Evolutionary conservation across 2,797 vertebrate genomes (phyloP).

Genomic region (Oreochromis mossambicus): DNA sequence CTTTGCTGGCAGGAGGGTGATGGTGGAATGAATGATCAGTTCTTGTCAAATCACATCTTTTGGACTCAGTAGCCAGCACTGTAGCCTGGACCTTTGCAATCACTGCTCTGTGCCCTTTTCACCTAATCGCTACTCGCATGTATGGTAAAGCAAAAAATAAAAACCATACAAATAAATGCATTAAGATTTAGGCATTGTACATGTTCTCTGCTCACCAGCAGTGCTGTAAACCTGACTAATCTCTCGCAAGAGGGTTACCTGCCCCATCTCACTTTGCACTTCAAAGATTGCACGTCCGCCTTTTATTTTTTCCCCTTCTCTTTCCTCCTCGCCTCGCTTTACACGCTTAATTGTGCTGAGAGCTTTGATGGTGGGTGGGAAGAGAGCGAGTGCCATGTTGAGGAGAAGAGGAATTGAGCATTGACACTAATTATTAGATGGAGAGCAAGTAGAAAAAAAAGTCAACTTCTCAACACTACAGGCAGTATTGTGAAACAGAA

Average conservation of each 20-base stretch:
- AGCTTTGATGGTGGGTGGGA: constrained; percentile 72
- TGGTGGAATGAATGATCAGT: not conserved
- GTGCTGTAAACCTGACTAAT: constrained; percentile 48
- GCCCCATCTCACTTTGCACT: constrained; percentile 62
- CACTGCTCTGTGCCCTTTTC: not conserved
- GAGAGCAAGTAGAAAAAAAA: constrained; percentile 25
- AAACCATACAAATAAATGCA: not conserved
- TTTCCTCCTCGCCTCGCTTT: constrained; percentile 48
- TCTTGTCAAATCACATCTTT: not conserved
- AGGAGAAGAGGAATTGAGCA: constrained; percentile 56
- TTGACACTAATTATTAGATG: constrained; percentile 75
- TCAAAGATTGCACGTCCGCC: constrained; percentile 64
- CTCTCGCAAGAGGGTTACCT: constrained; percentile 46
- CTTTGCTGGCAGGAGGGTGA: not conserved
- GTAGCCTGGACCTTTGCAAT: not conserved
- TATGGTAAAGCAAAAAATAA: not conserved
- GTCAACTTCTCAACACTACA: constrained; percentile 20
- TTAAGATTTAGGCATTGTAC: not conserved
- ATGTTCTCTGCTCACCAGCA: constrained; percentile 10
- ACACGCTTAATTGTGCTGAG: constrained; percentile 68
- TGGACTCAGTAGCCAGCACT: not conserved
- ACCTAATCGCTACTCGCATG: not conserved
- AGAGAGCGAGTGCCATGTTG: constrained; percentile 30
- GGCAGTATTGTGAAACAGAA: constrained; percentile 19
- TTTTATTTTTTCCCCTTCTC: constrained; percentile 29